Evolutionary conservation across 1,140 invertebrate species (phyloP).

Genomic region (Pantala flavescens): DNA sequence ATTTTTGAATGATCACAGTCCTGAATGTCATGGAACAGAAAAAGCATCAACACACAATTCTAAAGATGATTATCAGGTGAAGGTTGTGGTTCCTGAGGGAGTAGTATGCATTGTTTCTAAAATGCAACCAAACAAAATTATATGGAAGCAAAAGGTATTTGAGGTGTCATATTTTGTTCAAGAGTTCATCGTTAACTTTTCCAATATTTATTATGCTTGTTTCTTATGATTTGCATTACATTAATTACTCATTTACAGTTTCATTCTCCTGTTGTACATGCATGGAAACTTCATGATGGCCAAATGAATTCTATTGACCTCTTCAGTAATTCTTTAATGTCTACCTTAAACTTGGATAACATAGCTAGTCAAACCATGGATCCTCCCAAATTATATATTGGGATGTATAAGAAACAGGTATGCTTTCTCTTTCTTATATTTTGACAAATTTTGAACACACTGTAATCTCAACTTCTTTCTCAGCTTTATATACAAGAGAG

Average conservation of each 20-base stretch:
- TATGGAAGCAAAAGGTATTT: conserved; percentile 61
- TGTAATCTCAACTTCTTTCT: conserved; percentile 23
- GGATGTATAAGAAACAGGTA: conserved; percentile 72
- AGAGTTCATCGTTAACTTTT: too few species aligned
- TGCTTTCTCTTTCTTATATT: conserved; percentile 16
- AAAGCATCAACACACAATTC: conserved; percentile 27
- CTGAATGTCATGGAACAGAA: conserved; percentile 38
- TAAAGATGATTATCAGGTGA: conserved; percentile 42
- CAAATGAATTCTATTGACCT: conserved; percentile 61
- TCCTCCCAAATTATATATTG: conserved; percentile 66
- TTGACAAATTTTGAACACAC: conserved; percentile 13
- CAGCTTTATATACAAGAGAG: conserved; percentile 70
- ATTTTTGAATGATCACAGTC: conserved; percentile 37
- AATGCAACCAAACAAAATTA: conserved; percentile 39
- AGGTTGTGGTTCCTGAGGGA: conserved; percentile 63
- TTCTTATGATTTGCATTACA: too few species aligned
- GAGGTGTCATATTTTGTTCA: background rate
- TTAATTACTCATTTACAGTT: conserved; percentile 44
- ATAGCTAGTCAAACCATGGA: conserved; percentile 20
- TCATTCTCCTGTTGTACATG: conserved; percentile 68
- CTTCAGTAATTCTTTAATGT: conserved; percentile 47
- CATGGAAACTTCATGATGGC: conserved; percentile 59
- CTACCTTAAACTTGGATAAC: conserved; percentile 30
- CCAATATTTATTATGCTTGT: too few species aligned
- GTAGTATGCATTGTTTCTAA: conserved; percentile 52